Percentiles rank a stretch among this genome's conserved stretches.
Conservation (phyloP, 2,888 invertebrate species). For the Resseliella maxima region DNA sequence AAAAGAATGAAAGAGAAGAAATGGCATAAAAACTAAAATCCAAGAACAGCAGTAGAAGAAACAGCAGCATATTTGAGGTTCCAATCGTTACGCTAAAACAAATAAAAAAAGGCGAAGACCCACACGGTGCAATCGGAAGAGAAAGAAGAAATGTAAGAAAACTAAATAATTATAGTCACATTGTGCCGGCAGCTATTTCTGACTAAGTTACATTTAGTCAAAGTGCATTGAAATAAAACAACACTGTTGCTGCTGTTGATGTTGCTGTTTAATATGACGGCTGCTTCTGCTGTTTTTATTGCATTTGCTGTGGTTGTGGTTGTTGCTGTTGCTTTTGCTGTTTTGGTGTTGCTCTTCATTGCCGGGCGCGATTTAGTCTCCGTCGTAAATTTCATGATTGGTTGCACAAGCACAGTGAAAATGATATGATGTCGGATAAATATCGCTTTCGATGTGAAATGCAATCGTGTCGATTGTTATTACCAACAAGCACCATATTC, state of each 20-base stretch:
- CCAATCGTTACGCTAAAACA: not conserved
- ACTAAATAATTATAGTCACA: slow-evolving; percentile 43
- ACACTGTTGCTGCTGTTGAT: no score
- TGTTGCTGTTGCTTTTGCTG: not conserved
- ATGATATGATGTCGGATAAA: slow-evolving; percentile 15
- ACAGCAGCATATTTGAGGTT: not conserved
- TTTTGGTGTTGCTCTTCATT: not conserved
- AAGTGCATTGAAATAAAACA: slow-evolving; percentile 9
- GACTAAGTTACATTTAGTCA: not conserved
- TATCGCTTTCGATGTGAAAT: slow-evolving; percentile 18
- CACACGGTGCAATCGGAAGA: not conserved
- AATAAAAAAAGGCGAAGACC: not conserved
- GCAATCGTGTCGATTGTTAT: slow-evolving; percentile 1
- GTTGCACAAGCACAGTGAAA: not conserved
- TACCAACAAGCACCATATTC: not conserved
- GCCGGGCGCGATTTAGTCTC: not conserved
- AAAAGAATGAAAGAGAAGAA: not conserved
- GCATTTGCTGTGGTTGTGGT: not conserved
- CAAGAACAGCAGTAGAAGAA: not conserved
- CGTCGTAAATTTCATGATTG: slow-evolving; percentile 1
- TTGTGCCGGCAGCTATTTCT: slow-evolving; percentile 25
- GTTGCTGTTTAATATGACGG: no score
- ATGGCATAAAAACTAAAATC: not conserved
- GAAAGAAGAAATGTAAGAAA: not conserved
- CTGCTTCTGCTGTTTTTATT: not conserved